Conservation (phyloP, 2,888 invertebrate species). For the Spodoptera picta region DNA sequence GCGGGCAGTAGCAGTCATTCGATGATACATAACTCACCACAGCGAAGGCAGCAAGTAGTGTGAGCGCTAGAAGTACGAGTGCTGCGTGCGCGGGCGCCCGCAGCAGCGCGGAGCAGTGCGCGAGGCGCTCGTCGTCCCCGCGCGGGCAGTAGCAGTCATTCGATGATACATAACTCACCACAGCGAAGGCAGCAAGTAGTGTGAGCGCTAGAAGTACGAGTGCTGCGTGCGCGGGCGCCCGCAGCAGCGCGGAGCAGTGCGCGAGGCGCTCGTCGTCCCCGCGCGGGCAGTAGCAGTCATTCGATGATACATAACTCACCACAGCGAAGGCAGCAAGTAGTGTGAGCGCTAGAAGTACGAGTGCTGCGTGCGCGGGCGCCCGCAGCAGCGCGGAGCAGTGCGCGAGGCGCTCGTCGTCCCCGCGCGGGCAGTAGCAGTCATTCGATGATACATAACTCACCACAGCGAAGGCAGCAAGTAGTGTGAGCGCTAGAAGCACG, state of each 20-base stretch:
- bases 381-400: slow-evolving; percentile 94
- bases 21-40: slow-evolving; percentile 83
- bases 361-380: slow-evolving; percentile 92
- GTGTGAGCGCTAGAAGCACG: slow-evolving; percentile 86
- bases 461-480: slow-evolving; percentile 84
- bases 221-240: slow-evolving; percentile 93
- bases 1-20: too few species aligned
- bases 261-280: slow-evolving; percentile 94
- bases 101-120: slow-evolving; percentile 93
- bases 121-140: slow-evolving; percentile 93
- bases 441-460: slow-evolving; percentile 81
- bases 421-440: slow-evolving; percentile 95
- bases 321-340: slow-evolving; percentile 83
- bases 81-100: slow-evolving; percentile 93
- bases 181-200: slow-evolving; percentile 81
- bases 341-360: slow-evolving; percentile 87
- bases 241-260: slow-evolving; percentile 93
- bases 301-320: slow-evolving; percentile 81
- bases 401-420: slow-evolving; percentile 93
- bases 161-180: slow-evolving; percentile 83
- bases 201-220: slow-evolving; percentile 87
- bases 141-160: slow-evolving; percentile 95
- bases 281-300: slow-evolving; percentile 94
- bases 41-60: slow-evolving; percentile 82
- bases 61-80: slow-evolving; percentile 86